Conservation (phyloP, 2,113 vertebrate species). For the Microtus oregoni region DNA sequence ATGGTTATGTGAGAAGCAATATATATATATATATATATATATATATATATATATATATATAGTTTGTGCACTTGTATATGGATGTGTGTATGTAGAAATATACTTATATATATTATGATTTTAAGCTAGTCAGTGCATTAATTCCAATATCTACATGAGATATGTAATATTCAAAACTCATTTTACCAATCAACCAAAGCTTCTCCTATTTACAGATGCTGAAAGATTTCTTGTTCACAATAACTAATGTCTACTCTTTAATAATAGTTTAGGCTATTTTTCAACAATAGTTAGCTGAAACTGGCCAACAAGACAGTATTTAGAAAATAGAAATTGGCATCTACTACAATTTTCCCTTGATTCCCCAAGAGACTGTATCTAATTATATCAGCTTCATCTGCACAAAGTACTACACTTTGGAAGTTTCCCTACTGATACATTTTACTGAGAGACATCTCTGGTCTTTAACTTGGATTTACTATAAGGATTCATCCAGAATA, state of each 20-base stretch:
- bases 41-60: no score
- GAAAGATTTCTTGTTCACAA: neutral
- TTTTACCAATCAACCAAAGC: neutral
- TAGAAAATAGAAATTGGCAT: neutral
- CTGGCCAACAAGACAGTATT: neutral
- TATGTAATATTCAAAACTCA: neutral
- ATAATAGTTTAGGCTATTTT: slow-evolving; percentile 1
- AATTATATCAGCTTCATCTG: neutral
- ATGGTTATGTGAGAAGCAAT: neutral
- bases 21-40: no score
- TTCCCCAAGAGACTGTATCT: neutral
- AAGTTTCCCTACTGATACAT: neutral
- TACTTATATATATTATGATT: neutral
- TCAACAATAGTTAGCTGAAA: neutral
- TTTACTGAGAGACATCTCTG: neutral
- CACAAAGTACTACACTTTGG: neutral
- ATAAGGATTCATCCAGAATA: neutral
- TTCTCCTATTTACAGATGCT: neutral
- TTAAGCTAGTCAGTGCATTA: neutral
- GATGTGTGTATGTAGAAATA: neutral
- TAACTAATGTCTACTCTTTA: slow-evolving; percentile 9
- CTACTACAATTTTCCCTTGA: neutral
- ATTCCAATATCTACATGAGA: neutral
- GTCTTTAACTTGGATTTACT: neutral
- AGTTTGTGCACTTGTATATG: neutral